Percentiles rank a stretch among this genome's conserved stretches.
These are phyloP conservation scores for Chanos chanos DNA, from an alignment of 2,797 vertebrate genomes.

Conservation along the genomic window DNA sequence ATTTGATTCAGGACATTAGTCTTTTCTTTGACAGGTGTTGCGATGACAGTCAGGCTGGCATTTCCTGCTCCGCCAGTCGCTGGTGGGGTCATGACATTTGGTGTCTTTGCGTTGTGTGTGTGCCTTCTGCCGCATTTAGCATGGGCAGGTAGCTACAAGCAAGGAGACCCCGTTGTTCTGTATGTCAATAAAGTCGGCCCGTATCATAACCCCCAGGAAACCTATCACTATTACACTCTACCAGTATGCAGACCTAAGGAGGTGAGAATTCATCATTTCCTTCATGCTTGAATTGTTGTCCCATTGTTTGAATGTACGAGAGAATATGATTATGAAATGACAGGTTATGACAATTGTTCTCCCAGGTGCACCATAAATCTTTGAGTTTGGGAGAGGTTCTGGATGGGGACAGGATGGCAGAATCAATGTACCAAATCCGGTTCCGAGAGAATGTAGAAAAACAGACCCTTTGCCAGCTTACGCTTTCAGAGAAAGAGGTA, in stretches of 20 bases:
- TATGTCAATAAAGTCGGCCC: constrained; percentile 96
- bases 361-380: constrained; percentile 83
- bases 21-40: constrained; percentile 45
- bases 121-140: constrained; percentile 56
- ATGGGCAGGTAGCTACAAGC: constrained; percentile 71
- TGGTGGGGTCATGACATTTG: constrained; percentile 52
- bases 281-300: not conserved
- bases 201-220: constrained; percentile 94
- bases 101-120: constrained; percentile 58
- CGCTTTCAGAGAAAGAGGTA: constrained; percentile 77
- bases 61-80: constrained; percentile 35
- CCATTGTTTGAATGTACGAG: not conserved
- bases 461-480: constrained; percentile 77
- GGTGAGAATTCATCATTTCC: constrained; percentile 59
- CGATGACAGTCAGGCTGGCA: constrained; percentile 51
- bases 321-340: not conserved
- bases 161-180: constrained; percentile 78
- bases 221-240: constrained; percentile 91
- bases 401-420: constrained; percentile 91
- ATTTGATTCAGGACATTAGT: no score
- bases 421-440: constrained; percentile 82
- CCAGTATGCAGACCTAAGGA: constrained; percentile 87
- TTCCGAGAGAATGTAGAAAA: constrained; percentile 80
- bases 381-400: constrained; percentile 88
- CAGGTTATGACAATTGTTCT: not conserved